Percentiles rank a stretch among this genome's conserved stretches.
phyloP scores from a whole-genome alignment of 1,140 invertebrate species.

The Araneus ventricosus region DNA sequence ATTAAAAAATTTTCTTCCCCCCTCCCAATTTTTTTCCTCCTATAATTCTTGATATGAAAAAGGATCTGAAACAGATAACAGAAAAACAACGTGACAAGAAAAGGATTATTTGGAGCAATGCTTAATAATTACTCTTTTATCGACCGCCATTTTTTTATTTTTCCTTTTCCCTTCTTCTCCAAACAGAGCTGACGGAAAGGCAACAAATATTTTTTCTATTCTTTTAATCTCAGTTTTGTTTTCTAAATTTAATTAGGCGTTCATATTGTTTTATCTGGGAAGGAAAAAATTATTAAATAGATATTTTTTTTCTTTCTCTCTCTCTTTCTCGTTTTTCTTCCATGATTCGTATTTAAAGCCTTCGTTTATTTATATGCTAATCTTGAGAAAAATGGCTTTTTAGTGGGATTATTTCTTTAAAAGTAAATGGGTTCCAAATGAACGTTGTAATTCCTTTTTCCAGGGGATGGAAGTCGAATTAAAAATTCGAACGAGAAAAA shows the following conservation, averaged over 20 bases:
- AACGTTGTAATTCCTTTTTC: constrained; percentile 48
- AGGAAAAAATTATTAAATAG: constrained; percentile 68
- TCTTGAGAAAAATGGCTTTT: constrained; percentile 64
- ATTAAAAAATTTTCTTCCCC: constrained; percentile 51
- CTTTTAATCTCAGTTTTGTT: constrained; percentile 70
- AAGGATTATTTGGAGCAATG: constrained; percentile 63
- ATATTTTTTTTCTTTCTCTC: constrained; percentile 32
- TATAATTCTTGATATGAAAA: constrained; percentile 60
- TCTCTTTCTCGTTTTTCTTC: neutral
- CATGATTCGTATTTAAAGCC: constrained; percentile 27
- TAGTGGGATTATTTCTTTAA: constrained; percentile 47
- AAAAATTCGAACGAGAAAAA: neutral
- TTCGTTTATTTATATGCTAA: constrained; percentile 69
- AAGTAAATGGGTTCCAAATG: constrained; percentile 45
- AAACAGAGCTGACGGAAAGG: constrained; percentile 57
- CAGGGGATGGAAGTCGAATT: neutral
- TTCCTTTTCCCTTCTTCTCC: neutral
- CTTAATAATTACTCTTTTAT: constrained; percentile 71
- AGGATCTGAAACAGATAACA: constrained; percentile 66
- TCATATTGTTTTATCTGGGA: constrained; percentile 66
- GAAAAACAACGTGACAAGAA: constrained; percentile 65
- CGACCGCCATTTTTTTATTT: constrained; percentile 55
- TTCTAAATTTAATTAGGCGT: constrained; percentile 72
- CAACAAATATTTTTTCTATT: constrained; percentile 40
- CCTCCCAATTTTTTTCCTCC: neutral